phyloP scores from a whole-genome alignment of 2,113 vertebrate species.

The Acrocephalus kingi region DNA sequence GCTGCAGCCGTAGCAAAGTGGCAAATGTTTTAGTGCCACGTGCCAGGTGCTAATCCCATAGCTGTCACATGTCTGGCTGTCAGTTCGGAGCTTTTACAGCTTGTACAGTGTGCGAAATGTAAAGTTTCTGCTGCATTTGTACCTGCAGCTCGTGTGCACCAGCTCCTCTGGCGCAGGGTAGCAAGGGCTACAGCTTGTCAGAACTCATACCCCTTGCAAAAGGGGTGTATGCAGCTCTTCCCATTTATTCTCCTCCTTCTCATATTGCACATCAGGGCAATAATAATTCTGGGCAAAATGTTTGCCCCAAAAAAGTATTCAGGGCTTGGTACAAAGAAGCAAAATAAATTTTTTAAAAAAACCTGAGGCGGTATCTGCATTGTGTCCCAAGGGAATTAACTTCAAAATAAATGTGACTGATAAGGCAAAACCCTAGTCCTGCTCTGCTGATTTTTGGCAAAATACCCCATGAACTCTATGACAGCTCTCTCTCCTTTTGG shows the following conservation, averaged over 20 bases:
- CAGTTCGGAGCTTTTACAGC: neutral
- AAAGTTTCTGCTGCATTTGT: neutral
- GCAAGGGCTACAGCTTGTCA: neutral
- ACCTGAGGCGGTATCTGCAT: rapidly evolving
- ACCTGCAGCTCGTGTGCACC: neutral
- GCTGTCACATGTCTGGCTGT: neutral
- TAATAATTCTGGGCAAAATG: neutral
- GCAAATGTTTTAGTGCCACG: neutral
- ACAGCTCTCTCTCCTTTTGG: constrained; percentile 11
- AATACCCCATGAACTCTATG: neutral
- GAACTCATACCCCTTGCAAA: neutral
- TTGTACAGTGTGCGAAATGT: neutral
- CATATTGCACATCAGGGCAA: neutral
- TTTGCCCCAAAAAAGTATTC: neutral
- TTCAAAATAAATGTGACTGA: neutral
- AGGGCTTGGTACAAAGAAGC: neutral
- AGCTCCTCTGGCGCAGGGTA: neutral
- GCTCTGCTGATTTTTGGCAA: neutral
- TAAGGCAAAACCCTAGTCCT: neutral
- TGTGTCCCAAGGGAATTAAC: neutral
- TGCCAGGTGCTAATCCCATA: neutral
- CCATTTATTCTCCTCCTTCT: neutral
- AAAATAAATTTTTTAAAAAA: neutral
- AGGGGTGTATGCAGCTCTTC: neutral
- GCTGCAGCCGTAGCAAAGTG: neutral